phyloP scores from a whole-genome alignment of 2,888 invertebrate species.

The Abrostola tripartita region DNA sequence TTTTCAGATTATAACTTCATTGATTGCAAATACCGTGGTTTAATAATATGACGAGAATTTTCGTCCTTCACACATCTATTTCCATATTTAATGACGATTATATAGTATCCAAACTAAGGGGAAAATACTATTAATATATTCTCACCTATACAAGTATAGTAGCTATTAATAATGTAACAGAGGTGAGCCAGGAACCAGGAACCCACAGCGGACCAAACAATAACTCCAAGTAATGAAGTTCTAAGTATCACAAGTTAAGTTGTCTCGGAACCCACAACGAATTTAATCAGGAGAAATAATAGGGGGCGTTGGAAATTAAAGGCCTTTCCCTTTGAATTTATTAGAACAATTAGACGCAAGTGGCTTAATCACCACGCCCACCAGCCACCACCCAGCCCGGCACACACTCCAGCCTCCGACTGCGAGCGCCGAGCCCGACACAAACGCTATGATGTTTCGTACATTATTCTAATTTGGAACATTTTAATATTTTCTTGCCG shows the following conservation, averaged over 20 bases:
- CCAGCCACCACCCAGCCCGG: conserved; percentile 16
- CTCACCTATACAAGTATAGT: conserved; percentile 12
- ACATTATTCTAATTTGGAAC: background rate
- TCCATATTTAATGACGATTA: background rate
- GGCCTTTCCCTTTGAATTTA: conserved; percentile 49
- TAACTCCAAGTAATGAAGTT: conserved; percentile 53
- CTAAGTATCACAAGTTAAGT: conserved; percentile 54
- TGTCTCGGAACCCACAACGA: conserved; percentile 48
- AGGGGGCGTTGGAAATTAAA: conserved; percentile 47
- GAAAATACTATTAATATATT: conserved; percentile 13
- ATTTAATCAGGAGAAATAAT: conserved; percentile 56
- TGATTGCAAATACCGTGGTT: too few species aligned
- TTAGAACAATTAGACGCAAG: conserved; percentile 54
- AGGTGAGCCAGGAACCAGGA: conserved; percentile 12
- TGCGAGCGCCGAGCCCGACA: conserved; percentile 5
- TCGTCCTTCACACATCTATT: background rate
- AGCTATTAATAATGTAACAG: conserved; percentile 2
- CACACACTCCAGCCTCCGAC: conserved; percentile 22
- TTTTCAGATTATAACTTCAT: too few species aligned
- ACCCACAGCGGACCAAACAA: conserved; percentile 19
- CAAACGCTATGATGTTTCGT: conserved; percentile 7
- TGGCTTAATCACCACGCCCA: conserved; percentile 43
- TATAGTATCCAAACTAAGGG: background rate
- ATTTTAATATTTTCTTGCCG: conserved; percentile 17
- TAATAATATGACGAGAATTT: too few species aligned